A percentile compares a stretch with the other conserved stretches of the same genome.
Evolutionary conservation across 2,797 vertebrate species (phyloP).

Genomic region (Trichosurus vulpecula): DNA sequence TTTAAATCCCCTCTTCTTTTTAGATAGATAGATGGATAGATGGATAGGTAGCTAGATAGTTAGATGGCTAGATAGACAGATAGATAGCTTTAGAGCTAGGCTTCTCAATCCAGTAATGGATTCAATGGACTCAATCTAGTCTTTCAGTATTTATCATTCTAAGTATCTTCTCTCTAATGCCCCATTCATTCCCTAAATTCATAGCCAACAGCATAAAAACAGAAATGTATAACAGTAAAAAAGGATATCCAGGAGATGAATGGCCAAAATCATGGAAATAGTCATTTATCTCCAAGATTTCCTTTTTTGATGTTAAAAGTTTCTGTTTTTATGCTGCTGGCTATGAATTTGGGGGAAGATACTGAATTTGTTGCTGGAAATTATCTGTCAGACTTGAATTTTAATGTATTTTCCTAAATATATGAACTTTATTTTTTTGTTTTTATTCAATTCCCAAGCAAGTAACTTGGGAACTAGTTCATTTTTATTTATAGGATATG

Average conservation of each 20-base stretch:
- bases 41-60: too few relatives aligned
- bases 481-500: slow-evolving; percentile 46
- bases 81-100: background rate
- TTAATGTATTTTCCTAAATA: slow-evolving; percentile 29
- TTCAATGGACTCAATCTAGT: background rate
- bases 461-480: slow-evolving; percentile 20
- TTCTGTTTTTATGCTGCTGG: slow-evolving; percentile 16
- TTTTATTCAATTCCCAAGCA: slow-evolving; percentile 51
- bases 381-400: slow-evolving; percentile 11
- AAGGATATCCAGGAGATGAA: background rate
- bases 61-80: too few relatives aligned
- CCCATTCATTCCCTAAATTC: background rate
- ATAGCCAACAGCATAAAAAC: background rate
- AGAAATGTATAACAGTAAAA: background rate
- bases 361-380: slow-evolving; percentile 31
- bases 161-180: background rate
- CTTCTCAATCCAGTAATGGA: background rate
- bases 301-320: slow-evolving; percentile 10
- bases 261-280: background rate
- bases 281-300: background rate
- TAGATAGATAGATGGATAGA: too few relatives aligned
- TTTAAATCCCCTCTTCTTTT: background rate
- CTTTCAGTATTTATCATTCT: background rate
- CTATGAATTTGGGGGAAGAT: background rate
- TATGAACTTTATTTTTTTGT: slow-evolving; percentile 38